phyloP scores from a whole-genome alignment of 2,888 invertebrate species.

The Cactoblastis cactorum region DNA sequence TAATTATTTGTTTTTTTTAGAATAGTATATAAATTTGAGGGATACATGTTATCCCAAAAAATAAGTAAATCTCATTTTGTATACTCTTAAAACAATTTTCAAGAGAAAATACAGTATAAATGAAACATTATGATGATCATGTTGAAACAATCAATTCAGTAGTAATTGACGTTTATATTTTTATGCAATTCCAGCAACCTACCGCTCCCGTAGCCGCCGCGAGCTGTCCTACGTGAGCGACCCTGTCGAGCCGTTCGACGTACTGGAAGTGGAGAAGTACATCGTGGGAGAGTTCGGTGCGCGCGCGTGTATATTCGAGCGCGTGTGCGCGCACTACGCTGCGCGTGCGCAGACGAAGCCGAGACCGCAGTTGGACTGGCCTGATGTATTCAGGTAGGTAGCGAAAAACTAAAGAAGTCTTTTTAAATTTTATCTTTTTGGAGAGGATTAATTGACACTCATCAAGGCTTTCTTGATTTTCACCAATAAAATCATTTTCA shows the following conservation, averaged over 20 bases:
- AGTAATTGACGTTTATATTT: neutral
- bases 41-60: too few relatives aligned
- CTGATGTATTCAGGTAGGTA: slow-evolving; percentile 86
- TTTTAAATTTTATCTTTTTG: too few relatives aligned
- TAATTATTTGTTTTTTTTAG: too few relatives aligned
- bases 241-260: slow-evolving; percentile 71
- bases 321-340: slow-evolving; percentile 87
- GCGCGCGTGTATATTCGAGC: slow-evolving; percentile 88
- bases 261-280: slow-evolving; percentile 87
- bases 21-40: too few relatives aligned
- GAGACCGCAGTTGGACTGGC: slow-evolving; percentile 82
- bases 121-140: too few relatives aligned
- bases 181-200: slow-evolving; percentile 81
- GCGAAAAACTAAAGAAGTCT: neutral
- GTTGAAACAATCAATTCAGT: too few relatives aligned
- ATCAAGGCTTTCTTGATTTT: too few relatives aligned
- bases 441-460: too few relatives aligned
- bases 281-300: slow-evolving; percentile 87
- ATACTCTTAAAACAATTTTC: too few relatives aligned
- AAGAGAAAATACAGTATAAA: too few relatives aligned
- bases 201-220: slow-evolving; percentile 82
- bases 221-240: slow-evolving; percentile 47
- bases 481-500: too few relatives aligned
- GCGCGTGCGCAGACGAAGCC: slow-evolving; percentile 72
- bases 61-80: too few relatives aligned